phyloP scores from a whole-genome alignment of 2,888 invertebrate genomes.

The Lithodes maja region DNA sequence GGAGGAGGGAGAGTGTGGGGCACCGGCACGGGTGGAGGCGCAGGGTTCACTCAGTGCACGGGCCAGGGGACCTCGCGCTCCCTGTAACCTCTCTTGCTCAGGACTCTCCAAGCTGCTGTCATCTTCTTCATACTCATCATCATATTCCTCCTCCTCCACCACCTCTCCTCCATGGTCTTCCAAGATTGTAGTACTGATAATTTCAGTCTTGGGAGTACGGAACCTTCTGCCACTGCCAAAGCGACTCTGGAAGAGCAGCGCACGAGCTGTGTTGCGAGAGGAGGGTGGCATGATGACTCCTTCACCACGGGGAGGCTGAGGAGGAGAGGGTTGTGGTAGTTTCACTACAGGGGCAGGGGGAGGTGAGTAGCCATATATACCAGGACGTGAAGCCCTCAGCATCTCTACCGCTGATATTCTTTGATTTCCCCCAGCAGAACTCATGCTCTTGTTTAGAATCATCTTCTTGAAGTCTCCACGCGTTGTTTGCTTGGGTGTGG shows the following conservation, averaged over 20 bases:
- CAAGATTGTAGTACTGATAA: slow-evolving; percentile 89
- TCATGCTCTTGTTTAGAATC: slow-evolving; percentile 70
- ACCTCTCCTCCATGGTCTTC: slow-evolving; percentile 89
- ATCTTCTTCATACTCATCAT: slow-evolving; percentile 65
- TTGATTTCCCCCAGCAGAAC: slow-evolving; percentile 69
- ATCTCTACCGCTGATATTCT: slow-evolving; percentile 72
- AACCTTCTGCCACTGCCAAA: slow-evolving; percentile 70
- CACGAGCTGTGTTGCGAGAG: slow-evolving; percentile 75
- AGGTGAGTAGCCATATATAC: slow-evolving; percentile 63
- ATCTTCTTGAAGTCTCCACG: slow-evolving; percentile 69
- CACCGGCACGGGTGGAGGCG: slow-evolving; percentile 26
- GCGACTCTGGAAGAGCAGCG: slow-evolving; percentile 71
- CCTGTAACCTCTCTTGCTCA: slow-evolving; percentile 46
- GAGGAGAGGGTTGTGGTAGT: slow-evolving; percentile 75
- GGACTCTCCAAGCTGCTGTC: slow-evolving; percentile 60
- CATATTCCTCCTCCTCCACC: slow-evolving; percentile 73
- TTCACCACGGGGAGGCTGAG: slow-evolving; percentile 63
- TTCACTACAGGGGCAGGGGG: slow-evolving; percentile 76
- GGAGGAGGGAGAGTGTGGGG: slow-evolving; percentile 28
- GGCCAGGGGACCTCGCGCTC: slow-evolving; percentile 58
- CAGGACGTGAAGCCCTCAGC: slow-evolving; percentile 71
- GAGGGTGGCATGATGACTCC: slow-evolving; percentile 71
- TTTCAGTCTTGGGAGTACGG: slow-evolving; percentile 82
- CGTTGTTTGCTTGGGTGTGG: slow-evolving; percentile 67
- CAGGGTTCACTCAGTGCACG: slow-evolving; percentile 67